Base-by-base conservation (phyloP, 2,797 vertebrate genomes). In the Lerista edwardsae region DNA sequence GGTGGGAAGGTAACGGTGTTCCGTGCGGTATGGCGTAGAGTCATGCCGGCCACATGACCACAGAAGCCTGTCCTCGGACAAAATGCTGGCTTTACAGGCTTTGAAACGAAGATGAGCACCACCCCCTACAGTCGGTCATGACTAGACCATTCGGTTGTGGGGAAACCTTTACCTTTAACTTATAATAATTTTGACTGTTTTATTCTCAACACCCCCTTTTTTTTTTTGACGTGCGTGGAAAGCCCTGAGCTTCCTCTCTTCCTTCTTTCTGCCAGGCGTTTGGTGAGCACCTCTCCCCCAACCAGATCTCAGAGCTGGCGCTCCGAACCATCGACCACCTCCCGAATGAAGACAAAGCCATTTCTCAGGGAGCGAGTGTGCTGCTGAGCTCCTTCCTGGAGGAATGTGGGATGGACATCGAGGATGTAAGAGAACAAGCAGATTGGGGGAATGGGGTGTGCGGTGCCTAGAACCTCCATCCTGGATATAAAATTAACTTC, bases 251-350 rank as follows among this genome's bases (percentile, higher is more conserved):
- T 19, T 5, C 10, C 31, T 44, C 51, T 27, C 39, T 69, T 59
- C 27, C 36, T 77, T 31, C 67, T 72, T 12, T 62, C 36, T 47
- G n/a, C 17, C 68, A 84, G 83, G 83, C 83, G 15, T 84, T 84
- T 39, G 83, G 68, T 3, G 83, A 84, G 41, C 83, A 84, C 27
- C 83, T 84, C 2, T 3, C 6, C 3, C 19, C 67, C 3, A 5
- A 1, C 3, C 83, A 84, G 10, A 34, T 72, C 41, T 62, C 57
- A 1, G n/a, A 79, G 0, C 23, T 84, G 1, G 41, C 29, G n/a
- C 41, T 84, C 23, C 64, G 71, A 27, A 39, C 76, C 1, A 62
- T 79, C 1, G 12, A 39, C 29, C 21, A 21, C 1, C 31, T 84
- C 21, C 36, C 44, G 0, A 1, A 72, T 0, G n/a, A 39, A 23